A percentile compares a stretch with the other conserved stretches of the same genome.
Evolutionary conservation across 2,888 invertebrate genomes (phyloP).

Genomic region (Xylota segnis): DNA sequence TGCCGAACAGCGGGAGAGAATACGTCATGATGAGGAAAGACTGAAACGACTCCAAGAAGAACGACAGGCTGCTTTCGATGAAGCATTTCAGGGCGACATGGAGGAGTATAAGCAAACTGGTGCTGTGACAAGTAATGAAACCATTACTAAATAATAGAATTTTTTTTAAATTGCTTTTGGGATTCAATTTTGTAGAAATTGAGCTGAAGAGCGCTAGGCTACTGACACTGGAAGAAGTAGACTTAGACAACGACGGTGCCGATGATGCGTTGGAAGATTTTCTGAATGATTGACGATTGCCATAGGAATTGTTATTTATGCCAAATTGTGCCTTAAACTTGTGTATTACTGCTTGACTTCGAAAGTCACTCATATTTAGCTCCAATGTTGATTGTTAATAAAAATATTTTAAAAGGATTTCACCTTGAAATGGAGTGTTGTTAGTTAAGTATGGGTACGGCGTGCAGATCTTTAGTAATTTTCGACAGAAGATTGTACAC

Average conservation of each 20-base stretch:
- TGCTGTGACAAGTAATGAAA: conserved; percentile 86
- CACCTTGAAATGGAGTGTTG: background rate
- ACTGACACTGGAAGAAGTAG: conserved; percentile 87
- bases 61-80: conserved; percentile 89
- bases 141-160: too few relatives aligned
- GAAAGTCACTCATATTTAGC: background rate
- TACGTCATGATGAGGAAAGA: conserved; percentile 86
- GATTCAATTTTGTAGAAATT: conserved; percentile 77
- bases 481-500: too few relatives aligned
- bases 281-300: conserved; percentile 84
- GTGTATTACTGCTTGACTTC: background rate
- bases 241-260: conserved; percentile 87
- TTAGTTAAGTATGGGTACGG: too few relatives aligned
- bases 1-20: conserved; percentile 86
- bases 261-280: conserved; percentile 87
- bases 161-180: background rate
- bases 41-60: conserved; percentile 87
- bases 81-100: conserved; percentile 89
- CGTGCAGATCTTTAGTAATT: too few relatives aligned
- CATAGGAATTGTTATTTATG: conserved; percentile 2
- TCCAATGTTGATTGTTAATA: conserved; percentile 2
- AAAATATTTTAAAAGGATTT: conserved; percentile 1
- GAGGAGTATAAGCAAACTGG: conserved; percentile 88
- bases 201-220: conserved; percentile 80
- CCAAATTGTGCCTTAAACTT: conserved; percentile 62